Evolutionary conservation across 2,113 vertebrate species (phyloP).

Genomic region (Dromaius novaehollandiae): DNA sequence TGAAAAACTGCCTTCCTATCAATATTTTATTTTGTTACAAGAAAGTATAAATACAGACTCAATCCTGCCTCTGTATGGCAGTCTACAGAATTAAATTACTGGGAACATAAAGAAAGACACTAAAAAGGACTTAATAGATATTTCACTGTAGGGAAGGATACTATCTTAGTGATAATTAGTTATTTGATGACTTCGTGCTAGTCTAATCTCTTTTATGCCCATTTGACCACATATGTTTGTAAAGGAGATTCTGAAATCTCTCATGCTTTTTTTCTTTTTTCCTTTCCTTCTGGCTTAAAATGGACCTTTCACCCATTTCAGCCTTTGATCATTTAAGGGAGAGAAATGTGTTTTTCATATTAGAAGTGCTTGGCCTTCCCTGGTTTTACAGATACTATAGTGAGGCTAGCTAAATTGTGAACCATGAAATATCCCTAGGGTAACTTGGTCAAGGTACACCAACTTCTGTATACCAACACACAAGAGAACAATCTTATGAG

Average conservation of each 20-base stretch:
- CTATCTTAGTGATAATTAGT: not conserved
- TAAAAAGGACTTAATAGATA: not conserved
- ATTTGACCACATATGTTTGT: not conserved
- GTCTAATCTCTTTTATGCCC: not conserved
- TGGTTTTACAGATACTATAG: not conserved
- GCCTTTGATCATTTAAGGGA: not conserved
- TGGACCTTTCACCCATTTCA: not conserved
- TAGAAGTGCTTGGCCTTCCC: not conserved
- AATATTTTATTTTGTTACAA: not conserved
- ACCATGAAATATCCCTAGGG: not conserved
- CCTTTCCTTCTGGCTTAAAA: not conserved
- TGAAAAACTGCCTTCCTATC: not conserved
- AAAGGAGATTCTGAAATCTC: not conserved
- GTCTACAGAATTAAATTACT: not conserved
- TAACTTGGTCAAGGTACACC: not conserved
- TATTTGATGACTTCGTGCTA: not conserved
- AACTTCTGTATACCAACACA: not conserved
- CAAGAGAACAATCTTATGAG: not conserved
- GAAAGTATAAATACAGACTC: not conserved
- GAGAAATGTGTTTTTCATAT: not conserved
- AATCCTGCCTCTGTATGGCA: not conserved
- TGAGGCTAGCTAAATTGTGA: not conserved
- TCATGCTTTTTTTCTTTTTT: not conserved
- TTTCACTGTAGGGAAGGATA: not conserved
- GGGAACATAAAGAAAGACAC: not conserved